Percentiles rank a stretch among this genome's conserved stretches.
Conservation (phyloP, 2,113 vertebrate species). For the Varanus salvator region DNA sequence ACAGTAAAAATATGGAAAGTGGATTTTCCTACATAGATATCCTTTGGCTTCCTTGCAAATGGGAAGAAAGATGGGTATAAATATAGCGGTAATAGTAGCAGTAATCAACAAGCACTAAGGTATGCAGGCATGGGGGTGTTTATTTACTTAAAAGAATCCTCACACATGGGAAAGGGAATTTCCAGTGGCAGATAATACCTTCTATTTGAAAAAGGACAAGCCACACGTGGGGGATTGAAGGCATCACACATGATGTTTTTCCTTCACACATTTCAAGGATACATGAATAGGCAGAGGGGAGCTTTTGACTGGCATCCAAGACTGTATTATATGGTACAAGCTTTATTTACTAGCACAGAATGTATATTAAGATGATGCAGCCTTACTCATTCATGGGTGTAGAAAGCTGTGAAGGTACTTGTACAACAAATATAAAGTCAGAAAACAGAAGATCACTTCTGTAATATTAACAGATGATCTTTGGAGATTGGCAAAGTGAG, state of each 20-base stretch:
- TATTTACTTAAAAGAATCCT: neutral
- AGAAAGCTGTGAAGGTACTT: neutral
- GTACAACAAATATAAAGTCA: neutral
- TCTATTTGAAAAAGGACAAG: neutral
- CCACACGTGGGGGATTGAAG: neutral
- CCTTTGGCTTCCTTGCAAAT: no score
- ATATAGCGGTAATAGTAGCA: no score
- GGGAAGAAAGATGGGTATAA: no score
- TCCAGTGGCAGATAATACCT: neutral
- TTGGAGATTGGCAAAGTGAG: neutral
- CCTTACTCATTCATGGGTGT: neutral
- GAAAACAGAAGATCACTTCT: neutral
- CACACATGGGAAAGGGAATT: neutral
- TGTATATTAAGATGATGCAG: neutral
- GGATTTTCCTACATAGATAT: neutral
- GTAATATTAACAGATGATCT: neutral
- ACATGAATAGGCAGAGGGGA: neutral
- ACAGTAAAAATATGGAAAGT: neutral
- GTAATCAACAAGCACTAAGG: no score
- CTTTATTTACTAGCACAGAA: conserved; percentile 5
- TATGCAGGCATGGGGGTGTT: neutral
- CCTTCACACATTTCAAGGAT: neutral
- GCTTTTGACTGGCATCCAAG: neutral
- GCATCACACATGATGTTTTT: neutral
- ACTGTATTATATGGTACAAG: neutral